Evolutionary conservation across 1,140 invertebrate genomes (phyloP), one percentile per base, ranked within the genome.

Genomic region (Glossosoma conforme): DNA sequence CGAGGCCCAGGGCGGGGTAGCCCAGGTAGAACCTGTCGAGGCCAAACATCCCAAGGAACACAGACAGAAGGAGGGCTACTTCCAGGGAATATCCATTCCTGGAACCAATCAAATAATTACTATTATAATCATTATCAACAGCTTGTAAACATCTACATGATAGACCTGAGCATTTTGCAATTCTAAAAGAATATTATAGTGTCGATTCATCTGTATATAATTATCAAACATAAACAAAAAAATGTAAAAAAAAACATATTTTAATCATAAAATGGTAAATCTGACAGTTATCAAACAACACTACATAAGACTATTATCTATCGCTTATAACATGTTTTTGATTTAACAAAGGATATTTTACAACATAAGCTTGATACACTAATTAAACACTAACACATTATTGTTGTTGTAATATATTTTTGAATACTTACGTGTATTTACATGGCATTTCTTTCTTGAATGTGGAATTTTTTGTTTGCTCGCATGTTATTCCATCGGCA

Each of bases 21-120:
- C 96, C 96, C 2, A 98, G 75, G 65, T 98, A 98, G 70, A 98
- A 97, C 54, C 96, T 76, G 68, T 98, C 96, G 11, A 91, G 80
- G n/a, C 96, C 96, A 76, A 98, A 94, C 89, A 96, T 95, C 19
- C 94, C 94, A 35, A 92, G 72, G 64, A 98, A 98, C 35, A 98
- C 87, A 1, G 95, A 98, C 0, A 99, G 74, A 11, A 98, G 65
- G 38, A 98, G 67, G 0, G 95, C 84, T 35, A 89, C 93, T 67
- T 97, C 91, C 70, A 95, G 89, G 1, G 87, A 89, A 66, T 95
- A 93, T 38, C 92, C 92, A 80, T 94, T 96, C 38, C 91, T 94
- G 69, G 52, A 83, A 77, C 55, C 59, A 59, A 49, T 59, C 55
- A 44, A 47, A 49, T 38, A 17, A 22, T 32, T n/a, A n/a, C n/a